These are phyloP conservation scores for Sminthurides aquaticus DNA, from an alignment of 2,888 invertebrate species.

Conservation along the genomic window DNA sequence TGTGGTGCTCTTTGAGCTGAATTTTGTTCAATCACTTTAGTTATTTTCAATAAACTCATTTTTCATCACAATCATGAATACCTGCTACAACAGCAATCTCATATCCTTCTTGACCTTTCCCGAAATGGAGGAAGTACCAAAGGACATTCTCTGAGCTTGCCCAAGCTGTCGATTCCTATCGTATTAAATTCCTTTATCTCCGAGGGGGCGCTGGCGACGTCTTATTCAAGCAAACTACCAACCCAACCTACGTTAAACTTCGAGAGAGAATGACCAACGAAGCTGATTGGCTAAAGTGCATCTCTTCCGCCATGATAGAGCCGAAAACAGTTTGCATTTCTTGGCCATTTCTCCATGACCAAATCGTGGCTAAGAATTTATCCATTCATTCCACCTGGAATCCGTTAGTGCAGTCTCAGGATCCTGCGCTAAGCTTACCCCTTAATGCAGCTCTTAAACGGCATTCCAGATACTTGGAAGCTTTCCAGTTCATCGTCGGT, in stretches of 20 bases:
- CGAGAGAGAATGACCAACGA: background rate
- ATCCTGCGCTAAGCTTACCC: background rate
- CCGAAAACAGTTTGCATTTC: background rate
- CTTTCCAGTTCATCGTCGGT: background rate
- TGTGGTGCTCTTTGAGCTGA: no score
- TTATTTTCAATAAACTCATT: no score
- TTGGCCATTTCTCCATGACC: background rate
- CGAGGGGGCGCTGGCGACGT: background rate
- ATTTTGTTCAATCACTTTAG: no score
- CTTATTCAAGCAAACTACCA: background rate
- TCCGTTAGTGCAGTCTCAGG: background rate
- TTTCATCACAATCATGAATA: constrained; percentile 1
- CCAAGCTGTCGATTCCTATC: background rate
- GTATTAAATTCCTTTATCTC: background rate
- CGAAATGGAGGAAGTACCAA: background rate
- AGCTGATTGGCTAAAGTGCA: background rate
- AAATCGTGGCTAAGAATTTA: background rate
- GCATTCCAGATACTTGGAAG: background rate
- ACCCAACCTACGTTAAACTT: background rate
- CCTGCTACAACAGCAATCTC: no score
- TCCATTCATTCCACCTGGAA: background rate
- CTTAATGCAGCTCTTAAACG: background rate
- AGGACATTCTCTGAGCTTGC: background rate
- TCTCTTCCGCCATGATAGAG: background rate
- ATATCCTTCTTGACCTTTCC: no score